phyloP scores from a whole-genome alignment of 2,888 invertebrate genomes.

The Yponomeuta malinellus region DNA sequence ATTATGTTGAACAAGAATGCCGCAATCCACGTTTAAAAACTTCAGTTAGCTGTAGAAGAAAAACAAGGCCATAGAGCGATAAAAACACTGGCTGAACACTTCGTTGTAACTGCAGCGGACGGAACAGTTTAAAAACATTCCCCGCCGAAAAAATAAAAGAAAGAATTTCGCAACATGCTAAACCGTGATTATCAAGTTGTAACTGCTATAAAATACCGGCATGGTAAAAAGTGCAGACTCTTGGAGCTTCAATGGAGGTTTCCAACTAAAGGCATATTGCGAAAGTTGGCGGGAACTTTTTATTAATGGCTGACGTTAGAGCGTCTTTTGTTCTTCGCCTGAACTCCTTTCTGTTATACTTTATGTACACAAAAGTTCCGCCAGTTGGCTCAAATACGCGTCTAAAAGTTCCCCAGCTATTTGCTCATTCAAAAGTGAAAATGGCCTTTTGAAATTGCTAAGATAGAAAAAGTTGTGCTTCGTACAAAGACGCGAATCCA shows the following conservation, averaged over 20 bases:
- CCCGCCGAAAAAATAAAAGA: slow-evolving; percentile 35
- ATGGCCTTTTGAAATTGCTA: not conserved
- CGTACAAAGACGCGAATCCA: not conserved
- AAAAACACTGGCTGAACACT: not conserved
- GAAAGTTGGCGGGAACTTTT: slow-evolving; percentile 59
- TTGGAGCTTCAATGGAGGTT: slow-evolving; percentile 39
- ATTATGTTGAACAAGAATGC: not conserved
- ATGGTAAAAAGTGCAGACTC: slow-evolving; percentile 9
- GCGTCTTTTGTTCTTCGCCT: slow-evolving; percentile 49
- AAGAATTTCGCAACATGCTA: slow-evolving; percentile 57
- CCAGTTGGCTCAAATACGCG: slow-evolving; percentile 2
- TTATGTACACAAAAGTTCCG: slow-evolving; percentile 37
- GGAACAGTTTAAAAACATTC: not conserved
- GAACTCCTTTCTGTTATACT: slow-evolving; percentile 33
- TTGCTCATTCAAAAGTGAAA: not conserved
- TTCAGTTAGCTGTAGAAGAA: not conserved
- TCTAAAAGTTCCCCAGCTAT: not conserved
- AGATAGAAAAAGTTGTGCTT: not conserved
- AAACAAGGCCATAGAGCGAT: not conserved
- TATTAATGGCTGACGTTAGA: slow-evolving; percentile 47
- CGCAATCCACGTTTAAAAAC: not conserved
- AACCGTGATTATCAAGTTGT: slow-evolving; percentile 9
- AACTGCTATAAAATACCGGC: slow-evolving; percentile 5
- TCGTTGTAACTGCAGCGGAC: not conserved
- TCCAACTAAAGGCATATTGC: slow-evolving; percentile 58